Evolutionary conservation across 2,797 vertebrate species (phyloP).

Genomic region (Spinus pinus): DNA sequence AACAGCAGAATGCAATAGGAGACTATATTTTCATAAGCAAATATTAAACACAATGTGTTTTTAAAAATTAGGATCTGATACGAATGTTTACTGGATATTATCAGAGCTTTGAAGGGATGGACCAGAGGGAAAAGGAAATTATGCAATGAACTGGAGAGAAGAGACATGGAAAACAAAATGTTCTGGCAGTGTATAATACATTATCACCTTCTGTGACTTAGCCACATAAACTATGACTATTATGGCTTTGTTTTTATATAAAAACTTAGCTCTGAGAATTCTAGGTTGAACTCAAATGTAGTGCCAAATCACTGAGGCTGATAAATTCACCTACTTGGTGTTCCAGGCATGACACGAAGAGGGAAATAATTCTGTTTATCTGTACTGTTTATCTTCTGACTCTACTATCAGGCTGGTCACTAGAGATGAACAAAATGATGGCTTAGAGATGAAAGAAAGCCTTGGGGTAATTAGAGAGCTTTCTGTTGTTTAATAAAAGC

Average conservation of each 20-base stretch:
- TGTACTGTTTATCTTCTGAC: neutral
- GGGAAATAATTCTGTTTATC: neutral
- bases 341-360: neutral
- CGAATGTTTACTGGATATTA: neutral
- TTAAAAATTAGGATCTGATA: neutral
- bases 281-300: neutral
- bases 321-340: neutral
- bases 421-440: neutral
- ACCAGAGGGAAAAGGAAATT: constrained; percentile 3
- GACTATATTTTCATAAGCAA: neutral
- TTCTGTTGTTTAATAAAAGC: neutral
- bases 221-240: neutral
- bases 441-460: neutral
- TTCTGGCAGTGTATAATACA: neutral
- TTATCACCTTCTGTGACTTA: neutral
- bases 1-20: neutral
- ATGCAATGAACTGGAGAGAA: neutral
- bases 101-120: neutral
- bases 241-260: neutral
- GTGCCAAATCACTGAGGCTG: neutral
- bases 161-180: neutral
- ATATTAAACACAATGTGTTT: neutral
- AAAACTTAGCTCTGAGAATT: neutral
- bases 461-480: neutral
- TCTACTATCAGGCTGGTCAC: neutral